Base-by-base conservation (phyloP, 2,888 invertebrate genomes). In the Hydropsyche betteni region DNA sequence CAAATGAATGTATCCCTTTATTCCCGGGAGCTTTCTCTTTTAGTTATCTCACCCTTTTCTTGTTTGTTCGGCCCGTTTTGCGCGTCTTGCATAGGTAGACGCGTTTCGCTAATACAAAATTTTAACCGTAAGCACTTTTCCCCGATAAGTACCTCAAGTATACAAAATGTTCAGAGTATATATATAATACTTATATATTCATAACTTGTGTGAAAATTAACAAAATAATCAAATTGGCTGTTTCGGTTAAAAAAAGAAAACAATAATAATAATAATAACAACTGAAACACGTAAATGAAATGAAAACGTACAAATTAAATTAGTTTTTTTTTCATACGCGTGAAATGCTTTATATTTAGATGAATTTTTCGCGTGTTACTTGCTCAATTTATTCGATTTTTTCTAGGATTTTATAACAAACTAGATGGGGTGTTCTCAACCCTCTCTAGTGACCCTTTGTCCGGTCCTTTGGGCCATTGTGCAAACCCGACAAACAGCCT, bases 401-500 rank as follows among this genome's bases (percentile, higher is more conserved):
- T 10, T 10, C 44, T 44, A 44, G 44, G 44, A 44, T 44, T 64
- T 64, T 34, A n/a, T 64, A 64, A 64, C 34, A 36, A 64, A 64
- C 33, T 68, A 44, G 44, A 44, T 44, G 44, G 44, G 10, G 44
- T 44, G 44, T 44, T 44, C 10, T 44, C 44, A 52, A 16, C 64
- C 61, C 69, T 38, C 69, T 50, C 51, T 5, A 69, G 69, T 36
- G 61, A 61, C 70, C 73, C 58, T 70, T 68, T 69, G 61, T 52
- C 68, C 58, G 68, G 24, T 50, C 33, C 44, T 71, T 44, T n/a
- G 24, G 68, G 64, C 74, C 71, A 52, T 36, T 53, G 72, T 44
- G 68, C 72, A 68, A 68, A 70, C 74, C 72, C 68, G 69, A 72
- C 68, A 69, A 77, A 77, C 70, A 64, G 75, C 75, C 61, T 75